A percentile compares a stretch with the other conserved stretches of the same genome.
phyloP scores from a whole-genome alignment of 2,888 invertebrate species.

The Eurois occulta region DNA sequence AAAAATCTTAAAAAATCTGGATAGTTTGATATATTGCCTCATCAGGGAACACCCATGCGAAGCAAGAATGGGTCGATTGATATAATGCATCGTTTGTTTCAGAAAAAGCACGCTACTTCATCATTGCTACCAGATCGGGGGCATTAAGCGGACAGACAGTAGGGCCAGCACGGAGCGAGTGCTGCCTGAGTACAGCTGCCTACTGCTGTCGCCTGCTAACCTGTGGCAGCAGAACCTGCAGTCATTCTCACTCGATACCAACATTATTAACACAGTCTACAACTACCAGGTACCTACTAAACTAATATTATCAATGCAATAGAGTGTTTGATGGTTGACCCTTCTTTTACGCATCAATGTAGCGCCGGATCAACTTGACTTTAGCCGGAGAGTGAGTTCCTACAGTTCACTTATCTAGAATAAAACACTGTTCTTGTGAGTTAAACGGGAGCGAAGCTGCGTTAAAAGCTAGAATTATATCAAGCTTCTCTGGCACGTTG shows the following conservation, averaged over 20 bases:
- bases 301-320: neutral
- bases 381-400: neutral
- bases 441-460: neutral
- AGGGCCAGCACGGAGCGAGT: slow-evolving; percentile 91
- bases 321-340: neutral
- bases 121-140: slow-evolving; percentile 96
- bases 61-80: too few relatives aligned
- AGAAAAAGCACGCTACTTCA: slow-evolving; percentile 94
- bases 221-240: slow-evolving; percentile 97
- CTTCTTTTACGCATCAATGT: neutral
- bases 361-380: too few relatives aligned
- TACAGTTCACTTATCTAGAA: neutral
- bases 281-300: slow-evolving; percentile 93
- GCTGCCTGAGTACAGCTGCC: slow-evolving; percentile 97
- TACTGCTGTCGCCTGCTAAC: slow-evolving; percentile 97
- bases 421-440: neutral
- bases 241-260: slow-evolving; percentile 94
- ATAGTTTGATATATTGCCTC: neutral
- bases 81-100: slow-evolving; percentile 70
- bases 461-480: neutral
- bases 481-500: neutral
- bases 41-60: neutral
- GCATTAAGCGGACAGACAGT: slow-evolving; percentile 91
- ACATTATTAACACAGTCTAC: slow-evolving; percentile 95
- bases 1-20: neutral